Conservation (phyloP, 2,113 vertebrate species). For the Mola mola region DNA sequence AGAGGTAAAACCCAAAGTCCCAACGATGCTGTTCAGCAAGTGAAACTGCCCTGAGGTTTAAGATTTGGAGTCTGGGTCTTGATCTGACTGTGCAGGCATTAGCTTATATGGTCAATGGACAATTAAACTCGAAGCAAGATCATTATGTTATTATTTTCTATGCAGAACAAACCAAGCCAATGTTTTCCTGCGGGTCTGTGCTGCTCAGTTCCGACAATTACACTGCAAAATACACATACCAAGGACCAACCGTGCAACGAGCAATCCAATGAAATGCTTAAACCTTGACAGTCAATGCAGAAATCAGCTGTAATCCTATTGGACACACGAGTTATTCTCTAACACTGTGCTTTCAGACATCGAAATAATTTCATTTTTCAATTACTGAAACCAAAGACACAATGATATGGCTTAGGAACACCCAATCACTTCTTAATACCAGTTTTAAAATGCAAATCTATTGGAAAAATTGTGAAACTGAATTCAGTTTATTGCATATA, state of each 20-base stretch:
- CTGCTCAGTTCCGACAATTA: constrained; percentile 25
- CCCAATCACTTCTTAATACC: constrained; percentile 27
- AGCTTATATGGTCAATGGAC: constrained; percentile 5
- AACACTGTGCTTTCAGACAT: constrained; percentile 57
- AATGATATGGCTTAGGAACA: constrained; percentile 48
- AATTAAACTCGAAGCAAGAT: neutral
- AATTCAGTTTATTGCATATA: no score
- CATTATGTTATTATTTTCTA: neutral
- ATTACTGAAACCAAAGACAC: constrained; percentile 61
- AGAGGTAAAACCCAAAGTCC: constrained; percentile 12
- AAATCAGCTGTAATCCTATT: constrained; percentile 65
- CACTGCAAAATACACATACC: constrained; percentile 28
- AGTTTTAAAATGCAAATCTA: constrained; percentile 21
- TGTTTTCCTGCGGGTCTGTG: constrained; percentile 16
- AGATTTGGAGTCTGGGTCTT: neutral
- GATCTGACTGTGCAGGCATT: neutral
- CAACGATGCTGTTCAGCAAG: constrained; percentile 14
- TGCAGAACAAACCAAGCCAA: constrained; percentile 9
- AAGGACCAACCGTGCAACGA: constrained; percentile 21
- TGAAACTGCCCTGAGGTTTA: constrained; percentile 11
- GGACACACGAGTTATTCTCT: constrained; percentile 64
- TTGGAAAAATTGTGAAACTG: no score
- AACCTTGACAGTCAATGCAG: constrained; percentile 65
- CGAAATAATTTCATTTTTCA: constrained; percentile 63
- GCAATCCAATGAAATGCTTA: constrained; percentile 62